phyloP scores from a whole-genome alignment of 2,888 invertebrate species.

The Clepsis dumicolana region DNA sequence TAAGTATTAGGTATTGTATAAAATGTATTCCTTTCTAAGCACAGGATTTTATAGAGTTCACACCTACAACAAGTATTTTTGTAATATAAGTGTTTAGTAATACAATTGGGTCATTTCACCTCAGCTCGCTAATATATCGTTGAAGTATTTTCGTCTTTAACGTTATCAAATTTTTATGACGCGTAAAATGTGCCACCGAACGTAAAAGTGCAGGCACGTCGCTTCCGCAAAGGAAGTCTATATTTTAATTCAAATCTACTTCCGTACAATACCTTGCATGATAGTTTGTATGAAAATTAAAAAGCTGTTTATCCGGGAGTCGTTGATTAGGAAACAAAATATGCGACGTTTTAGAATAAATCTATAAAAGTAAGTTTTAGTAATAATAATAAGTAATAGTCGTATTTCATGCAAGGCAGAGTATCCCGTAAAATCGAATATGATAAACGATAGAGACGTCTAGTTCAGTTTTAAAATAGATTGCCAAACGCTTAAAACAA shows the following conservation, averaged over 20 bases:
- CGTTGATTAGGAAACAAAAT: neutral
- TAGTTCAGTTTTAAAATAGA: slow-evolving; percentile 35
- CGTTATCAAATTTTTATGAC: slow-evolving; percentile 45
- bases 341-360: neutral
- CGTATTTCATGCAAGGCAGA: no score
- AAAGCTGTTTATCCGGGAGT: neutral
- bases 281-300: neutral
- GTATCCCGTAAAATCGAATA: neutral
- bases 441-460: slow-evolving; percentile 18
- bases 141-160: neutral
- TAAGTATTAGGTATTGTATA: no score
- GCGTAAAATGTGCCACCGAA: slow-evolving; percentile 45
- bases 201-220: slow-evolving; percentile 59
- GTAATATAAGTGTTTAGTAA: no score
- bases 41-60: no score
- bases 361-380: no score
- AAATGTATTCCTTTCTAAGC: no score
- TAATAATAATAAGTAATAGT: no score
- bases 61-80: no score
- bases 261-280: slow-evolving; percentile 58
- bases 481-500: slow-evolving; percentile 45
- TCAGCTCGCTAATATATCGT: neutral
- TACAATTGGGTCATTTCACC: no score
- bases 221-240: slow-evolving; percentile 81
- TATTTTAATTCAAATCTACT: slow-evolving; percentile 79